Percentiles rank a stretch among this genome's conserved stretches.
Conservation (phyloP, 2,797 vertebrate genomes). For the Ctenochaetus hawaiiensis region DNA sequence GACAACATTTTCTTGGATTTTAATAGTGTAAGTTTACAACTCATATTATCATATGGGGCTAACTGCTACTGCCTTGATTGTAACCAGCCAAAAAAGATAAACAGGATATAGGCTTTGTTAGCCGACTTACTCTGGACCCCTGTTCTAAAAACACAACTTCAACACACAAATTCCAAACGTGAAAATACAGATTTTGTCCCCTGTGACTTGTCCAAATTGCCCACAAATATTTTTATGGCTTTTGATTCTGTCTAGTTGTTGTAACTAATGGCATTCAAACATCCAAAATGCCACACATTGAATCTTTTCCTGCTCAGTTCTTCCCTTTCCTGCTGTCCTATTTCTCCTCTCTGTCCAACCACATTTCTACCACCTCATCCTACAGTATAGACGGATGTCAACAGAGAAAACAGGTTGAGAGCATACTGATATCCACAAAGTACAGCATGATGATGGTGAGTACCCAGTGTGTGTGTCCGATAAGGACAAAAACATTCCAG, state of each 20-base stretch:
- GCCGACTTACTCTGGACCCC: not conserved
- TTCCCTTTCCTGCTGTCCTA: slow-evolving; percentile 5
- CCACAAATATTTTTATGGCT: not conserved
- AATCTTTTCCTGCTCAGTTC: slow-evolving; percentile 9
- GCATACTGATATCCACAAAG: not conserved
- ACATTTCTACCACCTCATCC: not conserved
- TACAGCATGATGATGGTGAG: not conserved
- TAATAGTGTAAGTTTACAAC: not conserved
- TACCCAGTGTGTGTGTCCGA: not conserved
- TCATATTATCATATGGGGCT: not conserved
- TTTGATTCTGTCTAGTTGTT: not conserved
- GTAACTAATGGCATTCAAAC: slow-evolving; percentile 8
- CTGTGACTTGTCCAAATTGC: not conserved
- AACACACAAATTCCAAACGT: not conserved
- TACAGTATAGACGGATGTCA: not conserved
- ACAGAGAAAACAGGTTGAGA: not conserved
- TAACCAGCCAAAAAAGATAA: not conserved
- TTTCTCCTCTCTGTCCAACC: slow-evolving; percentile 22
- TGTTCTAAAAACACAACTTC: slow-evolving; percentile 1
- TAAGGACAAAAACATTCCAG: not conserved
- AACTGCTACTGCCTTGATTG: not conserved
- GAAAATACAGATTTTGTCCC: not conserved
- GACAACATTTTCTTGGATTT: not conserved
- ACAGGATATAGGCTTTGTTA: not conserved
- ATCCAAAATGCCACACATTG: not conserved